A percentile compares a stretch with the other conserved stretches of the same genome.
phyloP scores from a whole-genome alignment of 2,113 vertebrate species.

The Lagopus muta region DNA sequence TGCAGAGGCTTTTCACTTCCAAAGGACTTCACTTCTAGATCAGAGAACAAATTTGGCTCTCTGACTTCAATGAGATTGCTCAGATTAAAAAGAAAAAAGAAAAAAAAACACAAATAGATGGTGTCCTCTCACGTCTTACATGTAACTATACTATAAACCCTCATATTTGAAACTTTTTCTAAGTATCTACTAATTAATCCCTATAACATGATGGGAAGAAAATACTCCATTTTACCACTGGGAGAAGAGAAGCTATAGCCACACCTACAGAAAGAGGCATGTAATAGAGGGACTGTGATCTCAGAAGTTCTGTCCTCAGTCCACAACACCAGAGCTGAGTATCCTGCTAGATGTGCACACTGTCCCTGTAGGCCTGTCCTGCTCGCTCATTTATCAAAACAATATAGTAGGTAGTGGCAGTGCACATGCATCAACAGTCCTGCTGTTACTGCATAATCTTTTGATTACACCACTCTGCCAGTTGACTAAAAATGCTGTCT shows the following conservation, averaged over 20 bases:
- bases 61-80: slow-evolving; percentile 5
- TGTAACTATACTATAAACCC: slow-evolving; percentile 1
- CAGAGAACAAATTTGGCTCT: slow-evolving; percentile 25
- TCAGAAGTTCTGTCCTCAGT: neutral
- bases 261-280: neutral
- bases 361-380: neutral
- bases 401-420: neutral
- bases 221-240: neutral
- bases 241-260: neutral
- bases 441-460: slow-evolving; percentile 54
- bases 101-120: neutral
- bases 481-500: slow-evolving; percentile 52
- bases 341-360: neutral
- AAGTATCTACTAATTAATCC: slow-evolving; percentile 9
- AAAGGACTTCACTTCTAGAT: neutral
- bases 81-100: neutral
- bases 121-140: neutral
- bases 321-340: neutral
- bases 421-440: slow-evolving; percentile 27
- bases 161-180: neutral
- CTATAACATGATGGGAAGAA: neutral
- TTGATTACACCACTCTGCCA: slow-evolving; percentile 36
- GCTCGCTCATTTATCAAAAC: neutral
- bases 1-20: slow-evolving; percentile 29
- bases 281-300: neutral